phyloP scores from a whole-genome alignment of 2,888 invertebrate genomes.

The Harpagoxenus sublaevis region DNA sequence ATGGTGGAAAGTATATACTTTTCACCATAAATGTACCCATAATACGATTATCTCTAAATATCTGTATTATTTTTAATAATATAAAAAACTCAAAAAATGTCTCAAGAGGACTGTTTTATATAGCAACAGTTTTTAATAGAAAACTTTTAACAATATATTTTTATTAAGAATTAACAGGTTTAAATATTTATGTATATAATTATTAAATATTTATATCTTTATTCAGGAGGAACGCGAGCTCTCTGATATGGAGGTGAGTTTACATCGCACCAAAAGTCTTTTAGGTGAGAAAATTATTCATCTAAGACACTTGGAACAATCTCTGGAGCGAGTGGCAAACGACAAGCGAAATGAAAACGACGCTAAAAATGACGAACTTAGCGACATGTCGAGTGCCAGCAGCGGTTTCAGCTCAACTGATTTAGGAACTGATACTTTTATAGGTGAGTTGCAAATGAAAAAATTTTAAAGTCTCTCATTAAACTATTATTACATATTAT shows the following conservation, averaged over 20 bases:
- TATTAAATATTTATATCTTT: neutral
- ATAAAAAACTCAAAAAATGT: neutral
- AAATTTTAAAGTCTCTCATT: neutral
- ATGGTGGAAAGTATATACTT: too few species aligned
- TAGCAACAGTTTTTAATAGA: neutral
- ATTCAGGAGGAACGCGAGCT: constrained; percentile 92
- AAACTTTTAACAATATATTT: constrained; percentile 9
- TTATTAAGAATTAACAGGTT: neutral
- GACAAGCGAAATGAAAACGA: constrained; percentile 82
- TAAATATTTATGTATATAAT: neutral
- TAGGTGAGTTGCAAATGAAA: constrained; percentile 74
- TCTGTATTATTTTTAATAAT: neutral
- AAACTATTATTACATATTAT: neutral
- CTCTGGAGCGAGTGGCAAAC: constrained; percentile 89
- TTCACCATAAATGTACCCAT: too few species aligned
- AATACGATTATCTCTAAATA: neutral
- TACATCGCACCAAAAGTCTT: constrained; percentile 93
- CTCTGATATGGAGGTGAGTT: constrained; percentile 94
- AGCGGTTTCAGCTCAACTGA: constrained; percentile 91
- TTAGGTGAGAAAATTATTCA: constrained; percentile 94
- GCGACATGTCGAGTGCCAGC: constrained; percentile 89
- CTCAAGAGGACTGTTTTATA: too few species aligned
- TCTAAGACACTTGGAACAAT: constrained; percentile 92
- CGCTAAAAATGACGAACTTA: constrained; percentile 88
- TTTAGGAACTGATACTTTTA: constrained; percentile 88